Conservation (phyloP, 2,888 invertebrate species). For the Listrodromus nycthemerus region DNA sequence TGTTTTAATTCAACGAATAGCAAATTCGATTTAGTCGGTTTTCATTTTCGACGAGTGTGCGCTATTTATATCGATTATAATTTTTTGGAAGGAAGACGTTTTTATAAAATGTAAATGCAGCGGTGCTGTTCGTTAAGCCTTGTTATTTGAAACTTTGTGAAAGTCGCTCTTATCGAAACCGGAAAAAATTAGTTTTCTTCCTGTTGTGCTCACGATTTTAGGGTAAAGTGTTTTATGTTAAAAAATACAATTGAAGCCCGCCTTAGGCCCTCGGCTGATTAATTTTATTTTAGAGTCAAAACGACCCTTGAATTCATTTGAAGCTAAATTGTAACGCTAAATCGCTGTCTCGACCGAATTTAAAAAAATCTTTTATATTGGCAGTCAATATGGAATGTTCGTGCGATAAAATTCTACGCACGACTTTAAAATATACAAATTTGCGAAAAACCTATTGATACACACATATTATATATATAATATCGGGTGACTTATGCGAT, state of each 20-base stretch:
- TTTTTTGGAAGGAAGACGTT: conserved; percentile 55
- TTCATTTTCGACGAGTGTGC: conserved; percentile 31
- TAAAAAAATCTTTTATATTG: conserved; percentile 39
- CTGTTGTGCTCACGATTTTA: conserved; percentile 28
- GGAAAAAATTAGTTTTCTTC: neutral
- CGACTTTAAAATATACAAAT: conserved; percentile 28
- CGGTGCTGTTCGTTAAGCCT: neutral
- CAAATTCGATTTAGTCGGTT: conserved; percentile 20
- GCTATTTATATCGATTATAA: conserved; percentile 17
- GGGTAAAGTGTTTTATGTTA: conserved; percentile 25
- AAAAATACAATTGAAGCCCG: conserved; percentile 28
- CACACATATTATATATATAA: conserved; percentile 6
- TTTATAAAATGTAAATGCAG: conserved; percentile 19
- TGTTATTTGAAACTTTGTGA: conserved; percentile 5
- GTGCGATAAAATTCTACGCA: conserved; percentile 18
- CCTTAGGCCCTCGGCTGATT: conserved; percentile 24
- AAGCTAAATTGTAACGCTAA: conserved; percentile 9
- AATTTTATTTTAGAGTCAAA: conserved; percentile 25
- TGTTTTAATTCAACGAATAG: conserved; percentile 28
- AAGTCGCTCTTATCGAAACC: neutral
- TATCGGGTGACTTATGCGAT: conserved; percentile 29
- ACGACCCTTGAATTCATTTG: conserved; percentile 12
- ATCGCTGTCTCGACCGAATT: conserved; percentile 1
- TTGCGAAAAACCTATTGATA: conserved; percentile 32
- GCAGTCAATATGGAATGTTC: conserved; percentile 44